phyloP scores from a whole-genome alignment of 2,888 invertebrate species.

The Sesia apiformis region DNA sequence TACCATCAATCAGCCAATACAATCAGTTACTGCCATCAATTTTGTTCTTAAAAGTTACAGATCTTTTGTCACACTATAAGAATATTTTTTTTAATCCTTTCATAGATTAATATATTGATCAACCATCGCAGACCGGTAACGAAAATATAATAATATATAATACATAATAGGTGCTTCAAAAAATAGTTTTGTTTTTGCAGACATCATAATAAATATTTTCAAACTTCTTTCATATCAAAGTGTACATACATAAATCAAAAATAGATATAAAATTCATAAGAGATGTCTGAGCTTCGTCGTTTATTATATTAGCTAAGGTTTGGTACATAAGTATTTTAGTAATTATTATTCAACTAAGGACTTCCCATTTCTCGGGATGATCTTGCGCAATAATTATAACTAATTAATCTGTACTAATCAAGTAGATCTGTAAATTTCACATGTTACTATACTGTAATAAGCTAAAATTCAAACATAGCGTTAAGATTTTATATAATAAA shows the following conservation, averaged over 20 bases:
- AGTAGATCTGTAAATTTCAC: slow-evolving; percentile 70
- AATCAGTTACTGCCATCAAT: not conserved
- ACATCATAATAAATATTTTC: slow-evolving; percentile 35
- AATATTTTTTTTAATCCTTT: too few species aligned
- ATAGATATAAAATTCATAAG: slow-evolving; percentile 58
- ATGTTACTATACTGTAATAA: slow-evolving; percentile 65
- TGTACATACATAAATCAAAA: slow-evolving; percentile 61
- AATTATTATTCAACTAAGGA: slow-evolving; percentile 38
- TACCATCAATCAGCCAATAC: not conserved
- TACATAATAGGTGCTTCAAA: slow-evolving; percentile 39
- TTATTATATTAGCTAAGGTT: slow-evolving; percentile 57
- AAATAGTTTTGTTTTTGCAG: slow-evolving; percentile 47
- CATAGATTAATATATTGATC: too few species aligned
- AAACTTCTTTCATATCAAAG: slow-evolving; percentile 64
- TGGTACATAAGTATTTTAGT: slow-evolving; percentile 61
- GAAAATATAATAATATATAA: too few species aligned
- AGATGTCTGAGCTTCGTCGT: slow-evolving; percentile 72
- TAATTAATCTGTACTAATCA: slow-evolving; percentile 64
- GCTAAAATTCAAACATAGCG: slow-evolving; percentile 65
- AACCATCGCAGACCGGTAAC: too few species aligned
- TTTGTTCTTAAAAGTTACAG: not conserved
- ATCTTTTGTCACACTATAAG: too few species aligned
- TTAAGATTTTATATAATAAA: slow-evolving; percentile 75
- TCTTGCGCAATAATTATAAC: slow-evolving; percentile 72
- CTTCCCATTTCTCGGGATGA: slow-evolving; percentile 40